phyloP scores from a whole-genome alignment of 1,140 invertebrate species.

The Calycopis cecrops region DNA sequence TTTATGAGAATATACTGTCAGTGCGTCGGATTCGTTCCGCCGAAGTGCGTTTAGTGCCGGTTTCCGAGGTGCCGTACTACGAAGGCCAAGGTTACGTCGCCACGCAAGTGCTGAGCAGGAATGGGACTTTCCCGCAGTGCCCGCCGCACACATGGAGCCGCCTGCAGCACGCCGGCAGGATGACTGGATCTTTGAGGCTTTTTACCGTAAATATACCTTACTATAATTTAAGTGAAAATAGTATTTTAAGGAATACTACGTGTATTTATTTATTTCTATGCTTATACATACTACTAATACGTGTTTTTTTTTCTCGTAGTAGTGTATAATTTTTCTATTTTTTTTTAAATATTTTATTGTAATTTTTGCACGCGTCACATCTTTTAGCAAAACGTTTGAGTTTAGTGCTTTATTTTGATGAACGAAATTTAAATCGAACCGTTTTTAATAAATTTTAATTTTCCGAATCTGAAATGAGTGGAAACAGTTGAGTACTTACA shows the following conservation, averaged over 20 bases:
- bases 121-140: constrained; percentile 71
- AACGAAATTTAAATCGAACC: too few relatives aligned
- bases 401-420: too few relatives aligned
- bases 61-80: constrained; percentile 64
- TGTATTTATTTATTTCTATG: too few relatives aligned
- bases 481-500: neutral
- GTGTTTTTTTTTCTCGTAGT: too few relatives aligned
- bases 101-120: constrained; percentile 63
- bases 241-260: too few relatives aligned
- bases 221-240: too few relatives aligned
- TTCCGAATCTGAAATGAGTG: too few relatives aligned
- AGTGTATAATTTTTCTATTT: constrained; percentile 18
- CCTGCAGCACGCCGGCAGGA: constrained; percentile 50
- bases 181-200: constrained; percentile 51
- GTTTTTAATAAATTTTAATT: too few relatives aligned
- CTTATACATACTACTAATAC: too few relatives aligned
- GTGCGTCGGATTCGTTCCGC: constrained; percentile 68
- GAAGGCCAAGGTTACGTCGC: constrained; percentile 68
- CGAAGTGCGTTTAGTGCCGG: constrained; percentile 69
- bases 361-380: too few relatives aligned
- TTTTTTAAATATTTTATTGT: neutral
- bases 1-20: constrained; percentile 68
- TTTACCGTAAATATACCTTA: constrained; percentile 61
- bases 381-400: too few relatives aligned
- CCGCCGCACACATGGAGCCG: constrained; percentile 61